Evolutionary conservation across 1,140 invertebrate genomes (phyloP).

Genomic region (Plodia interpunctella): DNA sequence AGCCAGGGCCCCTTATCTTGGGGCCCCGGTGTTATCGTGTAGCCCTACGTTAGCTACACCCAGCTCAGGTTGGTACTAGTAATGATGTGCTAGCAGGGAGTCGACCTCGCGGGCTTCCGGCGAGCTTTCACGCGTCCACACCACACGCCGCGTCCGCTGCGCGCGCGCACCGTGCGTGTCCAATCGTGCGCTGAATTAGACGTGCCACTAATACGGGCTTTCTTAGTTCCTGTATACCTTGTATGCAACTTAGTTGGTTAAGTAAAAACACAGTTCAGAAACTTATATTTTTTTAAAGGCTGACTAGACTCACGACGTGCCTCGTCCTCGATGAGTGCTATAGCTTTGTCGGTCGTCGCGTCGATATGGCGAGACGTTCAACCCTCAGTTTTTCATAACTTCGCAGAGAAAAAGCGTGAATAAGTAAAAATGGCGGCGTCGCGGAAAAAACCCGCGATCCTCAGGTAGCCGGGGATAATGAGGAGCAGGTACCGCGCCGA

Average conservation of each 20-base stretch:
- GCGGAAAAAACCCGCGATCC: slow-evolving; percentile 7
- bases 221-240: background rate
- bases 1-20: too few relatives aligned
- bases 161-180: slow-evolving; percentile 12
- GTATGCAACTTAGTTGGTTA: too few relatives aligned
- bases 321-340: too few relatives aligned
- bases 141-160: slow-evolving; percentile 1
- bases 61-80: too few relatives aligned
- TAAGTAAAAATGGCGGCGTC: slow-evolving; percentile 5
- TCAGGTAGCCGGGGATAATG: slow-evolving; percentile 8
- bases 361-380: too few relatives aligned
- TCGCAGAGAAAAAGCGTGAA: background rate
- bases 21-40: too few relatives aligned
- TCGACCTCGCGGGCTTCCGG: background rate
- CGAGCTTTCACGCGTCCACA: slow-evolving; percentile 2
- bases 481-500: slow-evolving; percentile 8
- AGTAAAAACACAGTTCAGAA: too few relatives aligned
- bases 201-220: background rate
- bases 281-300: too few relatives aligned
- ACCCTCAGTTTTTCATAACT: background rate
- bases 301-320: too few relatives aligned
- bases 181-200: slow-evolving; percentile 16
- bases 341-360: too few relatives aligned
- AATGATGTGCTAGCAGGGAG: too few relatives aligned
- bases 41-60: too few relatives aligned